Percentiles rank a stretch among this genome's conserved stretches.
Evolutionary conservation across 2,113 vertebrate genomes (phyloP).

Genomic region (Excalfactoria chinensis): DNA sequence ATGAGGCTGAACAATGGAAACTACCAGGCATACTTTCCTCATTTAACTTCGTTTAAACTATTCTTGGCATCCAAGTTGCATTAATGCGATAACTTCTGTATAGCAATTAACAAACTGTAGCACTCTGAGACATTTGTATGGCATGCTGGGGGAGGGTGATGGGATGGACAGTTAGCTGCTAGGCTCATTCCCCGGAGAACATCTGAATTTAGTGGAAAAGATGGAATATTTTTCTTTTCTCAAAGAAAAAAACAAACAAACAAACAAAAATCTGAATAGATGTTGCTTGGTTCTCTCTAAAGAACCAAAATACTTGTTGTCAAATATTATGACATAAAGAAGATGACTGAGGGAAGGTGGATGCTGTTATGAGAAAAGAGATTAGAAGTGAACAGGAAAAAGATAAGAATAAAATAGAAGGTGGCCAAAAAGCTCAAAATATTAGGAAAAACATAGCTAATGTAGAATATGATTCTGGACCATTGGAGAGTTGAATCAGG

Average conservation of each 20-base stretch:
- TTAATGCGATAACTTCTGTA: conserved; percentile 76
- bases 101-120: conserved; percentile 77
- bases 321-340: not conserved
- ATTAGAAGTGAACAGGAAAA: not conserved
- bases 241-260: not conserved
- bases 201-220: not conserved
- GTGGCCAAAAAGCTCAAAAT: conserved; percentile 6
- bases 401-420: not conserved
- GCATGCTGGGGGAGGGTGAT: not conserved
- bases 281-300: not conserved
- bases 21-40: conserved; percentile 68
- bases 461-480: conserved; percentile 8
- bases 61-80: conserved; percentile 74
- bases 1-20: conserved; percentile 74
- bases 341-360: not conserved
- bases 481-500: not conserved
- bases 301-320: not conserved
- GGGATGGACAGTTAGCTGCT: conserved; percentile 8
- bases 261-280: not conserved
- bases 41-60: conserved; percentile 79
- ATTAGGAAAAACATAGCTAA: not conserved
- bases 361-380: not conserved
- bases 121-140: conserved; percentile 18
- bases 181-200: conserved; percentile 15
- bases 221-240: not conserved